Evolutionary conservation across 2,113 vertebrate species (phyloP), one percentile per base, ranked within the genome.

Genomic region (Pycnonotus jocosus): DNA sequence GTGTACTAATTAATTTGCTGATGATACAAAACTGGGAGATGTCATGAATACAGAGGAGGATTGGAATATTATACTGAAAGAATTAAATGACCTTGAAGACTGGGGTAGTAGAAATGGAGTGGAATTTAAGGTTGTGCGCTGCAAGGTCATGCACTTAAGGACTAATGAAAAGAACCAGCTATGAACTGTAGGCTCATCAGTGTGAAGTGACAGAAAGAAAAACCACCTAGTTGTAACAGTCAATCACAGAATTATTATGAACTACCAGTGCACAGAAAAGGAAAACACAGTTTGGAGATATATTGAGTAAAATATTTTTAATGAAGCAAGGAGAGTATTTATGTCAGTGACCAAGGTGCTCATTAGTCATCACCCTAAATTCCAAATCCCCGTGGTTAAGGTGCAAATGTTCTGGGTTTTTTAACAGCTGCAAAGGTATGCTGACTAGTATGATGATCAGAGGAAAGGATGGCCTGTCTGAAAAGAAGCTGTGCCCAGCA

Each of bases 1-100:
- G 96, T 97, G 86, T 92, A 94, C 95, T 97, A 97, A 97, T 97
- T 97, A 97, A 97, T 96, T 97, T 97, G 92, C 92, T 93, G 96
- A 95, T 95, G 94, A 94, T 94, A 97, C 91, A 88, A 97, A 95
- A 93, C 88, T 93, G 94, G 91, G 94, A 94, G 91, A 95, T 93
- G 82, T 95, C 88, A 77, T 88, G 94, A 97, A 96, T 97, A 94
- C 96, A 97, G 95, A 93, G 77, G 96, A 97, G 96, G 69, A 97
- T 97, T 97, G 88, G 77, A 93, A 93, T 83, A 88, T 88, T 92
- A 92, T 84, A 93, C 76, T 70, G 68, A 76, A 95, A 91, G 86
- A 96, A 94, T 93, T 95, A 86, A 94, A 94, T 68, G 94, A 97
- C 96, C 94, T 97, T 97, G 96, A 97, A 88, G 91, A 78, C 47